These are phyloP conservation scores for Actinemys pallida DNA, from an alignment of 2,113 vertebrate genomes.

Conservation along the genomic window DNA sequence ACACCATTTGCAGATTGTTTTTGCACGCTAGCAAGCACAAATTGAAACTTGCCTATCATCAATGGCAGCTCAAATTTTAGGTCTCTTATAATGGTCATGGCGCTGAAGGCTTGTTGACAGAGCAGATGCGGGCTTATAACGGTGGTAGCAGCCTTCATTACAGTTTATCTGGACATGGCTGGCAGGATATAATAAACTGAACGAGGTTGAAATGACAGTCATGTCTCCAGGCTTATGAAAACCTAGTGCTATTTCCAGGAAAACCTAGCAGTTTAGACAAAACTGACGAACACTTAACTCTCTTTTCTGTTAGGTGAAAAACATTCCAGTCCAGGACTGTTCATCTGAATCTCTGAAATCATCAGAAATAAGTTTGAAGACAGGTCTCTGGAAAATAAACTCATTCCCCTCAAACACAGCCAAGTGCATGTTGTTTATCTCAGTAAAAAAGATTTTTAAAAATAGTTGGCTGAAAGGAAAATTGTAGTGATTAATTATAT, in stretches of 20 bases:
- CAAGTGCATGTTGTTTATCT: neutral
- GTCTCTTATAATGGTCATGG: constrained; percentile 19
- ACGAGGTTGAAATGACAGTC: constrained; percentile 70
- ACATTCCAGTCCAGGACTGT: neutral
- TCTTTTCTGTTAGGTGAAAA: constrained; percentile 38
- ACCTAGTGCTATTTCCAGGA: constrained; percentile 39
- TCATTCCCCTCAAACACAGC: neutral
- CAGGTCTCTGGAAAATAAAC: neutral
- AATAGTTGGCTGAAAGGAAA: neutral
- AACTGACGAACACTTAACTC: constrained; percentile 69
- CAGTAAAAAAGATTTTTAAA: neutral
- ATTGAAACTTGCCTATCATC: constrained; percentile 66
- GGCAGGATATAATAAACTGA: constrained; percentile 70
- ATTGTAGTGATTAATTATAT: neutral
- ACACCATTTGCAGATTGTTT: constrained; percentile 73
- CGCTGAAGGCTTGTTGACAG: constrained; percentile 24
- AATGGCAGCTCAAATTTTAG: constrained; percentile 64
- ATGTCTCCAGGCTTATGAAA: constrained; percentile 63
- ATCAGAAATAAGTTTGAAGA: neutral
- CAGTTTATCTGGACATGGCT: constrained; percentile 53
- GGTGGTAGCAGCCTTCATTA: constrained; percentile 36
- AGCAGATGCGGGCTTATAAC: constrained; percentile 37
- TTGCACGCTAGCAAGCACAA: constrained; percentile 46
- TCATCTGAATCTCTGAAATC: constrained; percentile 39
- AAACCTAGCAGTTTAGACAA: constrained; percentile 65